Conservation (phyloP, 2,113 vertebrate genomes). For the Pimephales promelas region DNA sequence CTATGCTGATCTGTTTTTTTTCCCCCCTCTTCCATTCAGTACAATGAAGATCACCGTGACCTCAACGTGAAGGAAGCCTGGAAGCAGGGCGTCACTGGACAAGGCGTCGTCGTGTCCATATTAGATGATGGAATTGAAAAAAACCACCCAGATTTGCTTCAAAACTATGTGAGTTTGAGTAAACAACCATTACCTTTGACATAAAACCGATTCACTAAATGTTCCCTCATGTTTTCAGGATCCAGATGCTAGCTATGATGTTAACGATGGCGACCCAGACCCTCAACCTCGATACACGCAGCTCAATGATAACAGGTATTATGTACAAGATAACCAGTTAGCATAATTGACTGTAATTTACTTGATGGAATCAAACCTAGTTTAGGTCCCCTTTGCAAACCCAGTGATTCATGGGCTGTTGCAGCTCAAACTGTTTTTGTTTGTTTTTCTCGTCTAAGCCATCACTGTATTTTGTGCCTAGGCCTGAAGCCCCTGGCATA, state of each 20-base stretch:
- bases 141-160: conserved; percentile 92
- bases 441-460: conserved; percentile 15
- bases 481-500: conserved; percentile 10
- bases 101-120: conserved; percentile 94
- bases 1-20: conserved; percentile 33
- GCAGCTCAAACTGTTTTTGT: not conserved
- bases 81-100: conserved; percentile 91
- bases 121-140: conserved; percentile 98
- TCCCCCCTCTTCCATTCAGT: conserved; percentile 69
- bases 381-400: not conserved
- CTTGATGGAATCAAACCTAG: not conserved
- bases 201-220: not conserved
- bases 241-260: conserved; percentile 91
- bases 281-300: conserved; percentile 96
- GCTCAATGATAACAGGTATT: conserved; percentile 89
- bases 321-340: not conserved
- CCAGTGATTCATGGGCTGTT: not conserved
- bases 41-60: conserved; percentile 85
- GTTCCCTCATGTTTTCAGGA: conserved; percentile 65
- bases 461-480: not conserved
- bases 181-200: not conserved
- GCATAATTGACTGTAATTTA: not conserved
- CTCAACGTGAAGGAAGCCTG: conserved; percentile 92
- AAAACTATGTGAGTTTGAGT: conserved; percentile 89
- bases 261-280: conserved; percentile 95